phyloP scores from a whole-genome alignment of 1,140 invertebrate species.

The Lepidurus couesii region DNA sequence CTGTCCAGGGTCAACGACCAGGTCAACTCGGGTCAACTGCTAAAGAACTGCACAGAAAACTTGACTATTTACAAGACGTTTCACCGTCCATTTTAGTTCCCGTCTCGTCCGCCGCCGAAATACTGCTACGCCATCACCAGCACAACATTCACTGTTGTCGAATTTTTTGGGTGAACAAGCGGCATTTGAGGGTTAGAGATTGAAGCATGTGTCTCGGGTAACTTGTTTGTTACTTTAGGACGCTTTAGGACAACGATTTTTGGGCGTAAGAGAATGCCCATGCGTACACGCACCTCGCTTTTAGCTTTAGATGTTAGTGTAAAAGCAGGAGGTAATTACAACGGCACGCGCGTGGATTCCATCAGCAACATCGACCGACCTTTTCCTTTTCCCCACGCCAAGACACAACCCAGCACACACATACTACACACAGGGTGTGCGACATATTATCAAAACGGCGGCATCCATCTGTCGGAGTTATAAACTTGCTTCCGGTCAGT shows the following conservation, averaged over 20 bases:
- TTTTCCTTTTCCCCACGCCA: background rate
- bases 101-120: too few species aligned
- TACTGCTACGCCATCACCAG: too few species aligned
- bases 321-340: background rate
- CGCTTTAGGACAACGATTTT: too few species aligned
- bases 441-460: constrained; percentile 4
- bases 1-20: background rate
- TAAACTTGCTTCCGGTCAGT: constrained; percentile 11
- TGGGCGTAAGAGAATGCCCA: too few species aligned
- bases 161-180: too few species aligned
- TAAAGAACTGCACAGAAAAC: background rate
- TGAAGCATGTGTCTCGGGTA: too few species aligned
- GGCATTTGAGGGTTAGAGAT: too few species aligned
- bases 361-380: background rate
- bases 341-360: constrained; percentile 1
- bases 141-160: too few species aligned
- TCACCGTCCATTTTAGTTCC: background rate
- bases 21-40: constrained; percentile 9
- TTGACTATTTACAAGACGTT: too few species aligned
- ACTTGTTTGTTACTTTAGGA: too few species aligned
- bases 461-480: constrained; percentile 21
- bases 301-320: too few species aligned
- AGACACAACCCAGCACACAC: background rate
- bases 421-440: background rate
- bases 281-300: too few species aligned